Percentiles rank a stretch among this genome's conserved stretches.
These are phyloP conservation scores for Drosophila ananassae DNA, from an alignment of 1,140 invertebrate species.

Conservation along the genomic window DNA sequence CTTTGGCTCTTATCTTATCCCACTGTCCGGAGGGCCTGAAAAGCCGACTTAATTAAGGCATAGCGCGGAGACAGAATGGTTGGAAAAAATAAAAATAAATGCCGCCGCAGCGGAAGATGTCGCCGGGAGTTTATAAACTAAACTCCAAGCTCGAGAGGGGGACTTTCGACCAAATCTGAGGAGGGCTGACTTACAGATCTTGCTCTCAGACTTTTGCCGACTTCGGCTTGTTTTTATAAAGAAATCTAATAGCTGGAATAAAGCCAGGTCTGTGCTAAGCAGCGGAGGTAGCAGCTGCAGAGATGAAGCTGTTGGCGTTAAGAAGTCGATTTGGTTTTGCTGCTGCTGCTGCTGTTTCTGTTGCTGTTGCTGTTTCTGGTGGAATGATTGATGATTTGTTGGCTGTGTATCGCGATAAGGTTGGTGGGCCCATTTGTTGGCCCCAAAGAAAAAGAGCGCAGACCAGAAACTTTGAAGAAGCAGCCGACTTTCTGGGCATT, in stretches of 20 bases:
- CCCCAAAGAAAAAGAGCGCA: constrained; percentile 31
- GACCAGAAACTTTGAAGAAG: constrained; percentile 26
- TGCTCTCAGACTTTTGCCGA: constrained; percentile 14
- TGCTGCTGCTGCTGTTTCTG: constrained; percentile 23
- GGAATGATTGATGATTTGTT: constrained; percentile 76
- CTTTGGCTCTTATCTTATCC: constrained; percentile 12
- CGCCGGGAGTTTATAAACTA: constrained; percentile 49
- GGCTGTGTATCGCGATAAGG: constrained; percentile 60
- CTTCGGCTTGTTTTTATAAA: constrained; percentile 24
- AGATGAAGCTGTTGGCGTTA: constrained; percentile 70
- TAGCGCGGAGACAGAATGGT: constrained; percentile 34
- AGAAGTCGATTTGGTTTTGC: constrained; percentile 68
- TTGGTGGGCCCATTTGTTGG: constrained; percentile 27
- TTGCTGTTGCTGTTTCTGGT: constrained; percentile 30
- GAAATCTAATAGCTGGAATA: constrained; percentile 52
- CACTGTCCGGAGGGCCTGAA: constrained; percentile 15
- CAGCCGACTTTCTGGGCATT: constrained; percentile 54
- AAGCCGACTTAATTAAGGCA: constrained; percentile 53
- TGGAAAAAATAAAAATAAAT: constrained; percentile 35
- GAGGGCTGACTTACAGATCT: constrained; percentile 11
- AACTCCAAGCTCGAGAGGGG: constrained; percentile 28
- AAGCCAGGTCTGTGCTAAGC: constrained; percentile 9
- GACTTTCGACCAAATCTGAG: constrained; percentile 17
- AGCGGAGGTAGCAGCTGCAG: constrained; percentile 3
- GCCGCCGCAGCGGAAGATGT: constrained; percentile 42